Evolutionary conservation across 2,113 vertebrate genomes (phyloP), one percentile per base, ranked within the genome.

Genomic region (Colistium nudipinnis): DNA sequence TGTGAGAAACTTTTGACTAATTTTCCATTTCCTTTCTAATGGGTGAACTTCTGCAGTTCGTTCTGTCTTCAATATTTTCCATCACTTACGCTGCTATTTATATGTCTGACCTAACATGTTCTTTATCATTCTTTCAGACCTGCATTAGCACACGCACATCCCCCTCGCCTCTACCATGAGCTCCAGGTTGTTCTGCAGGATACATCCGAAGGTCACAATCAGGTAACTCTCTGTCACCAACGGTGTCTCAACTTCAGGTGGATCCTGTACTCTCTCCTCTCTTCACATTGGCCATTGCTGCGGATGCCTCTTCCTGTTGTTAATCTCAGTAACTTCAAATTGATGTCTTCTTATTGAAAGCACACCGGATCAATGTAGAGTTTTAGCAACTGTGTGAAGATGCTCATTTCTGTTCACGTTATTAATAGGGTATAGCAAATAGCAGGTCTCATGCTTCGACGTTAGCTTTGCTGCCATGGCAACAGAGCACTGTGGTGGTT

Each of bases 391-490:
- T 10, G 7, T 25, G 8, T 38, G 17, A 13, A 38, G 38, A 33
- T 30, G 2, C 13, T 38, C 1, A 5, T 25, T 7, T 4, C 20
- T 61, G 1, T 62, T 73, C 25, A 31, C 19, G 17, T 55, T 27
- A 28, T 20, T 25, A 5, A 69, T 7, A 28, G 27, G 16, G 38
- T 30, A n/a, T 57, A 24, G n/a, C n/a, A n/a, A n/a, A n/a, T n/a
- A n/a, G n/a, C 7, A 13, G 52, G 70, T 78, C 53, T 43, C 31
- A 61, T 66, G 51, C 60, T 66, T 73, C 31, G 1, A 62, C 52
- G 38, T 74, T 39, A 70, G 72, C 75, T 83, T 48, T 61, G 80
- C 84, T 77, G 77, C 52, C 86, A 88, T 90, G 81, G 81, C 81
- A 88, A 89, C 85, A 60, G 53, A 76, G 75, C 12, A 0, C 57